Base-by-base conservation (phyloP, 2,888 invertebrate species). In the Allophyes oxyacanthae region DNA sequence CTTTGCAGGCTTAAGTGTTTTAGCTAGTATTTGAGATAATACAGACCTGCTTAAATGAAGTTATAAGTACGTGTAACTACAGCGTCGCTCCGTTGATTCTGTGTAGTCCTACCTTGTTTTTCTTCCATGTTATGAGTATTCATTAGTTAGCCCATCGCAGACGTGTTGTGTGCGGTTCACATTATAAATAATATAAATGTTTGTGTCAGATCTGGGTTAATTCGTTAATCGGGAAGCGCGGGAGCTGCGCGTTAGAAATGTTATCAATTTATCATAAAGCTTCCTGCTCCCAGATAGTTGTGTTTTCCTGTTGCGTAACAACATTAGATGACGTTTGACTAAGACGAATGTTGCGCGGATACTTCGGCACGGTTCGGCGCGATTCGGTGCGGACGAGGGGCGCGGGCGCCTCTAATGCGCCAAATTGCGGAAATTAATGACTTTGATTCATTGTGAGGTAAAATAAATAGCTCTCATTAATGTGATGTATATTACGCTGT, bases 231-330 rank as follows among this genome's bases (percentile, higher is more conserved):
- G 51, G 34, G 48, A 40, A 46, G 40, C 46, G 50, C 32, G 41
- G 50, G 34, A 8, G 28, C 28, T 51, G 41, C 48, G 38, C 50
- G 48, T 54, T 51, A 58, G 42, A 58, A 34, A 55, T 63, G 63
- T 38, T 51, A 44, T 43, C 32, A 54, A 57, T 60, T 53, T 57
- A 61, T 60, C 46, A 54, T 43, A 30, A 37, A 42, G 51, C 43
- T 64, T 61, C 51, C 54, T 56, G 45, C 43, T 37, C 4, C 41
- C 34, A 28, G 48, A 48, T 55, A 34, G 38, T 34, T 30, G 26
- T 20, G 33, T 28, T 28, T 28, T 28, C 63, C 54, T 51, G 54
- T 54, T 63, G 48, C 48, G 59, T 40, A 43, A 43, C 50, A 25
- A 11, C 43, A 15, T 36, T 40, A 11, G 42, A 37, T 10, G 20